Base-by-base conservation (phyloP, 2,888 invertebrate species). In the Tricholauxania praeusta region DNA sequence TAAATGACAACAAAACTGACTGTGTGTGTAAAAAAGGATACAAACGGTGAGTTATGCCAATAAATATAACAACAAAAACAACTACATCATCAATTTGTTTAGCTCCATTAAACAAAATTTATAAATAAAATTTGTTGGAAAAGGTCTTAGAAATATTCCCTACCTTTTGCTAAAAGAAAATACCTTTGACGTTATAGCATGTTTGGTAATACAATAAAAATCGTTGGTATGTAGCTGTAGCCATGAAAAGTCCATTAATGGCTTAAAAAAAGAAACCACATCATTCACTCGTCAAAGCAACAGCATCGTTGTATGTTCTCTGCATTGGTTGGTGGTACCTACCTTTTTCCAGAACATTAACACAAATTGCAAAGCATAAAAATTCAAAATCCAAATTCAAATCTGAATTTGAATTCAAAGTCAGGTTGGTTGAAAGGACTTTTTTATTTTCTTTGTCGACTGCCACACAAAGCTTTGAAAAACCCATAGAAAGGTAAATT, bases 351-450 rank as follows among this genome's bases (percentile, higher is more conserved):
- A 83, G 82, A 82, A 82, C 82, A 82, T 82, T 83, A 83, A 82
- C 83, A 82, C 82, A 83, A 83, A 83, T 82, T 82, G 83, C 82
- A 82, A 80, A 82, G 81, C 83, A 82, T 83, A 83, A 82, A 82
- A 82, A 82, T 83, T 82, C 82, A 83, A 82, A 83, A 82, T 82
- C 79, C 80, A 55, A 71, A 59, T 71, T 59, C 55, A 64, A 64
- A 64, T 64, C 64, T 14, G 17, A 64, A 64, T 49, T 28, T 51
- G 64, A 51, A 51, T 51, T 8, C 64, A 39, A 39, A 39, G 39
- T 39, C 39, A 10, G 5, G 7, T 39, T 49, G 47, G 64, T 19
- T 14, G 59, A 59, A 62, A 60, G 60, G 39, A n/a, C 32, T 62
- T 60, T 32, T 14, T n/a, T n/a, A n/a, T n/a, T 62, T 39, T 39